phyloP scores from a whole-genome alignment of 2,113 vertebrate genomes.

The Pungitius pungitius region DNA sequence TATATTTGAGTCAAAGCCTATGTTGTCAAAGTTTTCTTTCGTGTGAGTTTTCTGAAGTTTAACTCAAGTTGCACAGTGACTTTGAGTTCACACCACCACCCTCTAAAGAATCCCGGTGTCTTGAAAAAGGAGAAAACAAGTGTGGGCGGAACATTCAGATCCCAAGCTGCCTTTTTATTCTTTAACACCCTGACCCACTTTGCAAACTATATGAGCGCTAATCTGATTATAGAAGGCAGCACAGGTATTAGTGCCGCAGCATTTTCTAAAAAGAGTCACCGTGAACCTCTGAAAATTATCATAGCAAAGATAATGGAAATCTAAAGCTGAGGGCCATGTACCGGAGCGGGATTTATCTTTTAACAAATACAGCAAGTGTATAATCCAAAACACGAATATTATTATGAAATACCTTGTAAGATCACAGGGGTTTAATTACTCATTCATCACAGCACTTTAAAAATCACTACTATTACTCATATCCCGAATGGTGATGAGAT shows the following conservation, averaged over 20 bases:
- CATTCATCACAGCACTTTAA: not conserved
- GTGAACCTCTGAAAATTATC: slow-evolving; percentile 39
- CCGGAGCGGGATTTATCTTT: slow-evolving; percentile 10
- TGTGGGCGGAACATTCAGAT: slow-evolving; percentile 34
- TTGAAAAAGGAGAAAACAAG: slow-evolving; percentile 13
- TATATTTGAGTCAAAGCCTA: not conserved
- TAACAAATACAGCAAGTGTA: slow-evolving; percentile 6
- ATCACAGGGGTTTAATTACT: not conserved
- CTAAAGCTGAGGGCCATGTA: slow-evolving; percentile 3
- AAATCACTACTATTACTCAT: not conserved
- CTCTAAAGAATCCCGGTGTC: not conserved
- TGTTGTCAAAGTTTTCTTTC: not conserved
- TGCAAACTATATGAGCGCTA: slow-evolving; percentile 22
- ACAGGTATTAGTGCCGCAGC: slow-evolving; percentile 33
- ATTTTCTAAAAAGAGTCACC: slow-evolving; percentile 17
- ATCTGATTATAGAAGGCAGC: slow-evolving; percentile 46
- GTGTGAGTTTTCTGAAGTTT: slow-evolving; percentile 6
- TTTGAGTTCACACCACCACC: slow-evolving; percentile 20
- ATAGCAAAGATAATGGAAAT: not conserved
- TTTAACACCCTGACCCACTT: slow-evolving; percentile 54
- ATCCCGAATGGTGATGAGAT: not conserved
- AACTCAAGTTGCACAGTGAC: slow-evolving; percentile 11
- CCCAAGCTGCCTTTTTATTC: slow-evolving; percentile 22
- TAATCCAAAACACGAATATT: not conserved
- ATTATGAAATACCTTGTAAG: slow-evolving; percentile 2